A percentile compares a stretch with the other conserved stretches of the same genome.
Conservation (phyloP, 2,888 invertebrate genomes). For the Diplolepis rosae region DNA sequence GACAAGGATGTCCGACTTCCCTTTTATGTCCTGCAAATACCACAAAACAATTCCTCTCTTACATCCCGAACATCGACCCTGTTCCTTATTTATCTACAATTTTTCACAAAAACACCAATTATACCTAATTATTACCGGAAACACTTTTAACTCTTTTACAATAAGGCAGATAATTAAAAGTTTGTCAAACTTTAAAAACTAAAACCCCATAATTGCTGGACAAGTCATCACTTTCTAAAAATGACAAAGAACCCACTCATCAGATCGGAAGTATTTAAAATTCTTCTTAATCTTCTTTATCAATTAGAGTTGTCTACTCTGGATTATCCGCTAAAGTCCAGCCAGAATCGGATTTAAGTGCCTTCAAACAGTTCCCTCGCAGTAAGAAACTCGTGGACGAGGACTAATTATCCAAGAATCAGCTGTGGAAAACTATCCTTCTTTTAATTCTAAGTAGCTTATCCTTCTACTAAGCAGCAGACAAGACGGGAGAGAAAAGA, state of each 20-base stretch:
- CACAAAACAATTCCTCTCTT: conserved; percentile 9
- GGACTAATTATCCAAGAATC: not conserved
- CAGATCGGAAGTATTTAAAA: not conserved
- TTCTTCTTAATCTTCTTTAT: conserved; percentile 10
- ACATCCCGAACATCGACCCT: not conserved
- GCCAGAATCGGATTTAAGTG: not conserved
- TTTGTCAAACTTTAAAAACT: too few relatives aligned
- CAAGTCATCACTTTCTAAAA: too few relatives aligned
- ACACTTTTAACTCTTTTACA: too few relatives aligned
- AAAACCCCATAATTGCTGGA: too few relatives aligned
- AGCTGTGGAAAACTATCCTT: not conserved
- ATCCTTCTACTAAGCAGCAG: not conserved
- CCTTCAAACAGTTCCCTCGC: not conserved
- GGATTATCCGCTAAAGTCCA: not conserved
- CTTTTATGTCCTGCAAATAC: conserved; percentile 53
- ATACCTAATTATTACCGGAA: too few relatives aligned
- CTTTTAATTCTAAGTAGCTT: conserved; percentile 13
- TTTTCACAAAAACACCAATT: too few relatives aligned
- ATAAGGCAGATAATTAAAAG: too few relatives aligned
- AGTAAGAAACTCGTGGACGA: not conserved
- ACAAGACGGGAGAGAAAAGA: not conserved
- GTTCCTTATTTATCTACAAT: too few relatives aligned
- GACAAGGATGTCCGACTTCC: conserved; percentile 65
- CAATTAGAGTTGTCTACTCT: conserved; percentile 3
- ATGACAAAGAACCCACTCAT: not conserved